Conservation (phyloP, 1,140 invertebrate genomes). For the Doryteuthis pealeii region DNA sequence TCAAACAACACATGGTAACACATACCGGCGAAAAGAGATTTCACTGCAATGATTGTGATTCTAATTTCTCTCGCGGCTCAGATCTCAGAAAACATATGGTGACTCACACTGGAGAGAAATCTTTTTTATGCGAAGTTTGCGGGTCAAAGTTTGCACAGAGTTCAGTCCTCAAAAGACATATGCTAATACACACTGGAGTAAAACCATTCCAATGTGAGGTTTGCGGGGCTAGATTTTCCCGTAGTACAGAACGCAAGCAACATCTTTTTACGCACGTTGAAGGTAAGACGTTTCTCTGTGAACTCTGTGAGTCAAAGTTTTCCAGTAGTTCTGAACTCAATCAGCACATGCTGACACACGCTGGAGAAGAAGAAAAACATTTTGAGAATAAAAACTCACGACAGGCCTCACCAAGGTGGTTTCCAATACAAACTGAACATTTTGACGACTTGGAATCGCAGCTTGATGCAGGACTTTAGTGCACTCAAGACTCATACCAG, state of each 20-base stretch:
- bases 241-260: background rate
- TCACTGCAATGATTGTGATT: conserved; percentile 4
- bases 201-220: conserved; percentile 8
- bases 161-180: background rate
- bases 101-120: background rate
- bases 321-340: background rate
- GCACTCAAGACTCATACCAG: too few relatives aligned
- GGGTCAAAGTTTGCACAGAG: background rate
- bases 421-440: too few relatives aligned
- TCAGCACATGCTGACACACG: background rate
- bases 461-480: too few relatives aligned
- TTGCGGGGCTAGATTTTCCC: background rate
- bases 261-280: background rate
- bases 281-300: background rate
- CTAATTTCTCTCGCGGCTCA: background rate
- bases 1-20: conserved; percentile 1
- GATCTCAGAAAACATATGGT: background rate
- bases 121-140: conserved; percentile 9
- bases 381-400: too few relatives aligned
- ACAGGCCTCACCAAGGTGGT: too few relatives aligned
- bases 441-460: too few relatives aligned
- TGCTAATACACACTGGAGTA: background rate
- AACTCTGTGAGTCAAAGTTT: background rate
- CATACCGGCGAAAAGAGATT: conserved; percentile 15
- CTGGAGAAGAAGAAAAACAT: background rate